Evolutionary conservation across 2,797 vertebrate species (phyloP), one percentile per base, ranked within the genome.

Genomic region (Trachurus trachurus): DNA sequence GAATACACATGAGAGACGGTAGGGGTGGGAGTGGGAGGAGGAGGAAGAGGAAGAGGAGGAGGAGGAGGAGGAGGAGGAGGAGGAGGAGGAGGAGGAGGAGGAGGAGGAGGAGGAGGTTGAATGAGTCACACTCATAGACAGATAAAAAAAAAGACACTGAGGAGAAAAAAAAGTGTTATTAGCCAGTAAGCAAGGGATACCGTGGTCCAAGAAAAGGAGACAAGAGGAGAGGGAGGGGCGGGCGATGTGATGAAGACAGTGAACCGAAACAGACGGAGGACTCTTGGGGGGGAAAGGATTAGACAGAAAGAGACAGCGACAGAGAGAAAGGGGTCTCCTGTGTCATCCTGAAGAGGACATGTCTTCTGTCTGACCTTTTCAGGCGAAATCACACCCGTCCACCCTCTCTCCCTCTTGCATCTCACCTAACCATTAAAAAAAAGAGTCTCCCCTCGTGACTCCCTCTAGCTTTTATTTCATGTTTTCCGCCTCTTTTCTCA

Each of bases 321-420:
- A 68, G 53, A 77, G 67, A 65, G 62, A 65, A 58, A 21, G 53
- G 59, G 56, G 75, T 53, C 71, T 78, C 76, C 81, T 45, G 65
- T 81, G 82, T 81, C 78, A 79, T 50, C 81, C 74, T 72, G 82
- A 58, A 56, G 85, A 82, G 59, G 76, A 84, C 84, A 71, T 58
- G 78, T 83, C 74, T 82, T 72, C 67, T 59, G 60, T 76, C 74
- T 92, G 90, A 93, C 90, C 89, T 92, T 93, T 91, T 81, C 87
- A 83, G 78, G 82, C 44, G 1, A 74, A 78, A 88, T 90, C 78
- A 83, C 84, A 86, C 83, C 62, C 71, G 39, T 74, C 80, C 70
- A 67, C 62, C 31, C 62, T 61, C 62, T 61, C 70, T 81, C 49
- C 62, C 76, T 80, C 57, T 73, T 63, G 58, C 15, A 83, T 74